Evolutionary conservation across 2,797 vertebrate genomes (phyloP).

Genomic region (Halcyon leucocephala): DNA sequence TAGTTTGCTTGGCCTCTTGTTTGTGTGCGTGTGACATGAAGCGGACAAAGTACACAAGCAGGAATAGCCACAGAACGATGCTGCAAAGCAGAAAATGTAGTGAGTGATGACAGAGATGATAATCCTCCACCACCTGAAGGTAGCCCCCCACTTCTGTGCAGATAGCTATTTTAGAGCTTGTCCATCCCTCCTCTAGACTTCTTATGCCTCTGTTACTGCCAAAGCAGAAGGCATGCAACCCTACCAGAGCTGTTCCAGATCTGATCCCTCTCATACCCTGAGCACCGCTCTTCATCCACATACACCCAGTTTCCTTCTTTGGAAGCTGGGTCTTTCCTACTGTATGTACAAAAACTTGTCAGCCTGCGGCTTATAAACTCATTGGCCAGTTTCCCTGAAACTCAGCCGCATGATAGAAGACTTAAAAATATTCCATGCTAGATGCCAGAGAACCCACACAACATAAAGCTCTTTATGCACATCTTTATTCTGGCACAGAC

Average conservation of each 20-base stretch:
- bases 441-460: not conserved
- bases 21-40: accelerated
- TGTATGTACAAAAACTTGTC: not conserved
- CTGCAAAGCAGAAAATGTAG: not conserved
- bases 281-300: not conserved
- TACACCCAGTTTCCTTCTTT: not conserved
- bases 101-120: not conserved
- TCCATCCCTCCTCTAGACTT: not conserved
- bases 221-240: not conserved
- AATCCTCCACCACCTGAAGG: not conserved
- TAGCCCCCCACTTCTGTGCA: not conserved
- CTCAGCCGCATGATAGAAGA: not conserved
- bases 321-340: not conserved
- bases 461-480: not conserved
- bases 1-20: not conserved
- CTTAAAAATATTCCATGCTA: not conserved
- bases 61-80: not conserved
- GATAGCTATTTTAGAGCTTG: not conserved
- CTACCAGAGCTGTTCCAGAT: not conserved
- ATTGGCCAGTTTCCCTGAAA: not conserved
- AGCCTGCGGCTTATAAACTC: not conserved
- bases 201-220: not conserved
- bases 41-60: not conserved
- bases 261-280: not conserved
- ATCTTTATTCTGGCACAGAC: not conserved